These are phyloP conservation scores for Mustelus asterias DNA, from an alignment of 2,113 vertebrate genomes.

Conservation along the genomic window DNA sequence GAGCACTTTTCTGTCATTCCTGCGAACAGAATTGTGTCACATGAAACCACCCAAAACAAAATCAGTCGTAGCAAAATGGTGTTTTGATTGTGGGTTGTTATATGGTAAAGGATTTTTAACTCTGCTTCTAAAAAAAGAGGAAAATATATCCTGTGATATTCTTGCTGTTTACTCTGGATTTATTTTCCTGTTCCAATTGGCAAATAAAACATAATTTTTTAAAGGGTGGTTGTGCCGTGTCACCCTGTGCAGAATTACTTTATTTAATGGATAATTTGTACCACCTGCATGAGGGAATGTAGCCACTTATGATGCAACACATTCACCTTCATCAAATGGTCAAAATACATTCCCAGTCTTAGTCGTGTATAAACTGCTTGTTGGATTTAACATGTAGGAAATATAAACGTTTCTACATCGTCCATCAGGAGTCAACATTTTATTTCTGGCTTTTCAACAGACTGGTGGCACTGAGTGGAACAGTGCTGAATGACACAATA, in stretches of 20 bases:
- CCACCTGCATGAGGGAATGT: background rate
- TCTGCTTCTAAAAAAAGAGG: background rate
- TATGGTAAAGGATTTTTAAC: background rate
- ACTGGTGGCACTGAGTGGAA: background rate
- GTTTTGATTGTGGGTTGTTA: background rate
- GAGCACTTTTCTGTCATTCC: background rate
- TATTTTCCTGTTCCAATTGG: background rate
- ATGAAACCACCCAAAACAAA: background rate
- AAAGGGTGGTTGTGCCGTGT: too few species aligned
- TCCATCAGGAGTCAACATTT: background rate
- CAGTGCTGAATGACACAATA: background rate
- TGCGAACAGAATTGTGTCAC: background rate
- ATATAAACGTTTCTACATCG: background rate
- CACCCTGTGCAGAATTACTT: background rate
- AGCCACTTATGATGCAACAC: background rate
- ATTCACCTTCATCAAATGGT: background rate
- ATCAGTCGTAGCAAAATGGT: background rate
- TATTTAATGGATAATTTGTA: background rate
- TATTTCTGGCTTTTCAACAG: constrained; percentile 5
- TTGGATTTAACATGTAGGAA: background rate
- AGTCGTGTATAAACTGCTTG: background rate
- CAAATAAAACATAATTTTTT: background rate
- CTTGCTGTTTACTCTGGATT: background rate
- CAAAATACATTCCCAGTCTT: background rate
- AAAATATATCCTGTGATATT: background rate